Base-by-base conservation (phyloP, 1,140 invertebrate species). In the Sweltsa coloradensis region DNA sequence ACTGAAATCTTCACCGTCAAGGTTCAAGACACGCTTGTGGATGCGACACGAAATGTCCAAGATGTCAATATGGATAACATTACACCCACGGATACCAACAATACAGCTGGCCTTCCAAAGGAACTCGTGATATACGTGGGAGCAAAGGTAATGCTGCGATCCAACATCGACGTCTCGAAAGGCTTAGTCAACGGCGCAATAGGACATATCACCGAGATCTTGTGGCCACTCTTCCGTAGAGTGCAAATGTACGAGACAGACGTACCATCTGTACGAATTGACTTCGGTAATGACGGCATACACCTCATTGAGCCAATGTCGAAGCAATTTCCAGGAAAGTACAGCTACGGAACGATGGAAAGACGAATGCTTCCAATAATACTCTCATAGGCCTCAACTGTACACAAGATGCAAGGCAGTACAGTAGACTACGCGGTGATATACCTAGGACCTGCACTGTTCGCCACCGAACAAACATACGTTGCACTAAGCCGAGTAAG, bases 141-240 rank as follows among this genome's bases (percentile, higher is more conserved):
- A 11, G 52, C 55, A 19, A 59, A 54, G 47, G 56, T 62, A 13
- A 63, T 65, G 60, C 52, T 63, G 40, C 23, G 60, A 37, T 55
- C 46, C 9, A 64, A 65, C 45, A 55, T 63, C 48, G 53, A 64
- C 45, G 54, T 63, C 7, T 34, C 49, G 6, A 54, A 61, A 51
- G 60, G 60, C 39, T 51, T 62, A 19, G 58, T 63, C 29, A 65
- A 63, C 54, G 60, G 62, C 34, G 47, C 44, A 7, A 60, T 63
- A 19, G 59, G 37, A 9, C 16, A 40, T 18, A 40, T 40, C 18
- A 40, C 37, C n/a, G 16, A 40, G 18, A 40, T 40, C 37, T 11
- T 40, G 7, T 21, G 37, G 37, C 37, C 19, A 9, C 18, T 11
- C 37, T 40, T 40, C 16, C 37, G 37, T 11, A 7, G 37, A 40